A percentile compares a stretch with the other conserved stretches of the same genome.
These are phyloP conservation scores for Furcula furcula DNA, from an alignment of 2,888 invertebrate genomes.

Conservation along the genomic window DNA sequence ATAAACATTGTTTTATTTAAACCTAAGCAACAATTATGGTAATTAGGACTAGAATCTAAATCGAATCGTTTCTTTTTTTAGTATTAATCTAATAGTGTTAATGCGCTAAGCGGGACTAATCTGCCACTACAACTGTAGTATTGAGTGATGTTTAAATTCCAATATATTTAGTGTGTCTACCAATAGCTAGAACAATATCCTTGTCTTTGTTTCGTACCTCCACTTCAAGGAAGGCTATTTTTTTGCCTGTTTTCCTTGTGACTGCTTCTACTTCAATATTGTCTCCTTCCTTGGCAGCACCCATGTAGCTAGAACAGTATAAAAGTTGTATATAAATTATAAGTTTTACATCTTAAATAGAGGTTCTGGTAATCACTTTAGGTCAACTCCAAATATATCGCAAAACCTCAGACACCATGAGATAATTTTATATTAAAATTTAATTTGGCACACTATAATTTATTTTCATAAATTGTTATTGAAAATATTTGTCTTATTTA, in stretches of 20 bases:
- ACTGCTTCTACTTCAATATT: constrained; percentile 89
- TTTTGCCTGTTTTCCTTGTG: constrained; percentile 88
- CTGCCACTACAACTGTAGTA: too few species aligned
- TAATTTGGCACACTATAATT: too few species aligned
- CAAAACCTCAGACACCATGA: too few species aligned
- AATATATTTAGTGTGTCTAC: constrained; percentile 91
- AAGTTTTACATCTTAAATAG: background rate
- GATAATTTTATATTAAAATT: too few species aligned
- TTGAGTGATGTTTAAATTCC: constrained; percentile 33
- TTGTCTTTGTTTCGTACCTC: constrained; percentile 88
- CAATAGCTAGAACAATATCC: constrained; percentile 88
- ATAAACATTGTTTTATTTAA: background rate
- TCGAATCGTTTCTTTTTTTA: too few species aligned
- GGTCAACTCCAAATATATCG: too few species aligned
- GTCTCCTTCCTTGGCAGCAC: constrained; percentile 89
- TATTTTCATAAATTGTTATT: too few species aligned
- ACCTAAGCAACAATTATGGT: background rate
- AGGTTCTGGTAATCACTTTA: too few species aligned
- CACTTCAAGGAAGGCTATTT: constrained; percentile 91
- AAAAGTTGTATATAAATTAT: background rate
- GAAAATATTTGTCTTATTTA: too few species aligned
- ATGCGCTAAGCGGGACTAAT: too few species aligned
- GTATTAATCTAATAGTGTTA: too few species aligned
- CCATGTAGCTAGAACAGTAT: constrained; percentile 85
- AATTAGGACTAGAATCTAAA: too few species aligned